phyloP scores from a whole-genome alignment of 2,888 invertebrate species.

The Physocephala rufipes region DNA sequence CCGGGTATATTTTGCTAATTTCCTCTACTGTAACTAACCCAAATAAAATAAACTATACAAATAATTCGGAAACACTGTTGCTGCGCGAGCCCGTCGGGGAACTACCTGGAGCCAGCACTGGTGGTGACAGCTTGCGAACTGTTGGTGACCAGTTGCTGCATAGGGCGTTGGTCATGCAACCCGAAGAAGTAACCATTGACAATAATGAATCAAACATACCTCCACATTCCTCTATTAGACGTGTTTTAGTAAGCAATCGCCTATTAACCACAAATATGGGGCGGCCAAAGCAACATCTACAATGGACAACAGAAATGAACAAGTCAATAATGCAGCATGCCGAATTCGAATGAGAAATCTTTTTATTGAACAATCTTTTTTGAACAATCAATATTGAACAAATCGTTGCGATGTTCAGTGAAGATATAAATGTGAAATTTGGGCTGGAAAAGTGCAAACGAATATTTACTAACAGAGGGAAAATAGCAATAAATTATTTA shows the following conservation, averaged over 20 bases:
- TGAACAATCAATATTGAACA: too few relatives aligned
- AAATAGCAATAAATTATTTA: too few relatives aligned
- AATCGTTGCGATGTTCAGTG: too few relatives aligned
- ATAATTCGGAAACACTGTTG: not conserved
- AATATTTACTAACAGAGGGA: too few relatives aligned
- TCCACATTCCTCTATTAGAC: not conserved
- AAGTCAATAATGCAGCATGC: slow-evolving; percentile 6
- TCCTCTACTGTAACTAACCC: not conserved
- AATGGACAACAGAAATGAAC: slow-evolving; percentile 20
- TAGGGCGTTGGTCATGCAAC: slow-evolving; percentile 10
- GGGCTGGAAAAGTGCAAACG: too few relatives aligned
- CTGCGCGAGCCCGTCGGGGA: slow-evolving; percentile 6
- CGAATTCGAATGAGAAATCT: not conserved
- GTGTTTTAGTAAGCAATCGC: slow-evolving; percentile 9
- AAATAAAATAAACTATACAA: not conserved
- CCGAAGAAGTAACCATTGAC: slow-evolving; percentile 13
- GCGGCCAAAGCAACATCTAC: not conserved
- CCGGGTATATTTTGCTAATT: too few relatives aligned
- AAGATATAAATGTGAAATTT: too few relatives aligned
- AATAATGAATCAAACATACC: not conserved
- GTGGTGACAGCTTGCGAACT: slow-evolving; percentile 10
- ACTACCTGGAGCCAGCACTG: slow-evolving; percentile 17
- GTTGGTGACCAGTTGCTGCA: not conserved
- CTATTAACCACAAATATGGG: slow-evolving; percentile 11
- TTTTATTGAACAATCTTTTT: not conserved